Conservation (phyloP, 2,113 vertebrate genomes). For the Furnarius figulus region DNA sequence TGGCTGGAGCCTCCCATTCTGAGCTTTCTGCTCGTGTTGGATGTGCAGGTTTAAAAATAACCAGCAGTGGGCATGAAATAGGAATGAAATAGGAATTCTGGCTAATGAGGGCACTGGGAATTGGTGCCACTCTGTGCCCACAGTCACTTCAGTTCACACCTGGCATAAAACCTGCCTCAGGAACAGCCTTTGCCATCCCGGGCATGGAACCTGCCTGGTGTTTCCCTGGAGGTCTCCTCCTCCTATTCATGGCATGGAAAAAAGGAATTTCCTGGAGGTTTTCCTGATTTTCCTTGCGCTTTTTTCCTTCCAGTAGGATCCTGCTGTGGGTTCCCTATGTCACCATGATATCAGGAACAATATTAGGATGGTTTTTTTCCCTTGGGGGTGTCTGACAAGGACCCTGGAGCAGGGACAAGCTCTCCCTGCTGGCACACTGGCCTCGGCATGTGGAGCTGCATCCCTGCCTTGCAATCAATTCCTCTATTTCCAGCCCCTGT, state of each 20-base stretch:
- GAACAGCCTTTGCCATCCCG: not conserved
- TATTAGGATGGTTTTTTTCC: not conserved
- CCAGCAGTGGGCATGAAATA: accelerated
- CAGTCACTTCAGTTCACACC: accelerated
- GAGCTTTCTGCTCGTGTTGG: not conserved
- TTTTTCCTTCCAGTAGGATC: accelerated
- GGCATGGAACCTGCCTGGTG: not conserved
- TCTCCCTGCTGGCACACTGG: not conserved
- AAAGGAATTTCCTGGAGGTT: not conserved
- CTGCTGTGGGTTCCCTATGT: accelerated
- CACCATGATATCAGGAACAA: not conserved
- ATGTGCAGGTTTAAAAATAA: not conserved
- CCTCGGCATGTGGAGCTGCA: not conserved
- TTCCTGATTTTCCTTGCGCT: not conserved
- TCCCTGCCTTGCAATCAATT: not conserved
- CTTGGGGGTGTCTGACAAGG: not conserved
- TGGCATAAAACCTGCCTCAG: not conserved
- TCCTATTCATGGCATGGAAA: not conserved
- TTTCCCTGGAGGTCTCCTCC: not conserved
- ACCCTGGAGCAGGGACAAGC: not conserved
- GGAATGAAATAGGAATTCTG: not conserved
- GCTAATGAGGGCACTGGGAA: not conserved
- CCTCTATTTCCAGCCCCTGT: not conserved
- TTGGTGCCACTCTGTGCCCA: not conserved
- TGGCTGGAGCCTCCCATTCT: accelerated